Conservation (phyloP, 2,888 invertebrate species). For the Dioctria rufipes region DNA sequence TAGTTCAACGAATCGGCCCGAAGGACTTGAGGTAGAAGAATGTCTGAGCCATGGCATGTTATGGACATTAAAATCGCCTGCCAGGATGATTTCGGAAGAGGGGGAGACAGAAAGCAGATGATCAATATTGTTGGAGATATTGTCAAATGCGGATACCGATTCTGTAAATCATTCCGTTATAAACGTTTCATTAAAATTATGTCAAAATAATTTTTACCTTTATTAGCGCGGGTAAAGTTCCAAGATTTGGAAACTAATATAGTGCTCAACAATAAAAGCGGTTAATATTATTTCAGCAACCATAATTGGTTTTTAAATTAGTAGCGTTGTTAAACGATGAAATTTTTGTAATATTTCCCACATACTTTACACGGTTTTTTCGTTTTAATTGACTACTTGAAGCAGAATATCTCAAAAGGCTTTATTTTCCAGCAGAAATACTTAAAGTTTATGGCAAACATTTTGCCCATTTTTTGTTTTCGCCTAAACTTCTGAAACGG, state of each 20-base stretch:
- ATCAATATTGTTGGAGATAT: too few relatives aligned
- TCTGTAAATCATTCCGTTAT: background rate
- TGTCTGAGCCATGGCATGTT: too few relatives aligned
- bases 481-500: too few relatives aligned
- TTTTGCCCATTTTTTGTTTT: conserved; percentile 1
- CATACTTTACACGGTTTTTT: background rate
- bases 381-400: background rate
- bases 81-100: too few relatives aligned
- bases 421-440: background rate
- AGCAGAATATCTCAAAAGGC: background rate
- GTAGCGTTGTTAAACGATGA: background rate
- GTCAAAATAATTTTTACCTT: conserved; percentile 1
- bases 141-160: too few relatives aligned
- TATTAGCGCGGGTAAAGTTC: background rate
- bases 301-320: background rate
- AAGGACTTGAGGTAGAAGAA: too few relatives aligned
- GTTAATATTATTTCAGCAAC: background rate
- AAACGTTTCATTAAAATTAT: background rate
- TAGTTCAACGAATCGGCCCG: too few relatives aligned
- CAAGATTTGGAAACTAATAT: background rate
- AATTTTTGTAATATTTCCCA: background rate
- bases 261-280: background rate
- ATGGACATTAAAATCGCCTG: too few relatives aligned
- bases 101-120: too few relatives aligned
- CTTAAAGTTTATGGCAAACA: conserved; percentile 6